A percentile compares a stretch with the other conserved stretches of the same genome.
Conservation (phyloP, 2,888 invertebrate species). For the Rhagonycha fulva region DNA sequence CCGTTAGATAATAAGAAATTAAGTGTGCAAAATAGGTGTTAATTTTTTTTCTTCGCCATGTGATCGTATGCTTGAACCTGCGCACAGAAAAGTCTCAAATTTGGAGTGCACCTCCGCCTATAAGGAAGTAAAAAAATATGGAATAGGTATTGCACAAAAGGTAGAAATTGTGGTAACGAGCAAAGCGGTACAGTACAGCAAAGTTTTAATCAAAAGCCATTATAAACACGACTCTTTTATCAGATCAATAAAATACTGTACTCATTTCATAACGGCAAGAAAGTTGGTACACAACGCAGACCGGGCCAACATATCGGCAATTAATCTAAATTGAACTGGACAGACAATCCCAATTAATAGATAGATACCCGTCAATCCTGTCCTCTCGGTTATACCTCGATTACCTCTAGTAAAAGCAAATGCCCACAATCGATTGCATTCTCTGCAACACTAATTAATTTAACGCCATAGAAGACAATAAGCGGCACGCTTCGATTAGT, state of each 20-base stretch:
- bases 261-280: conserved; percentile 26
- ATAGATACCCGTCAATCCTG: conserved; percentile 33
- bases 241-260: conserved; percentile 31
- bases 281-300: conserved; percentile 26
- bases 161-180: background rate
- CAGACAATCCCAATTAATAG: conserved; percentile 52
- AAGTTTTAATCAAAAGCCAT: conserved; percentile 35
- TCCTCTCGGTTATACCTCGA: conserved; percentile 18
- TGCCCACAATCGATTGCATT: conserved; percentile 31
- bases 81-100: background rate
- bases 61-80: no score
- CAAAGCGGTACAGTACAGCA: background rate
- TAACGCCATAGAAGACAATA: conserved; percentile 27
- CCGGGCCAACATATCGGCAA: conserved; percentile 47
- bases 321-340: conserved; percentile 53
- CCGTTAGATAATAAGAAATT: background rate
- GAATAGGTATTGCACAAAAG: background rate
- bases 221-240: conserved; percentile 37
- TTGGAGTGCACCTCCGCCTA: background rate
- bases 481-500: conserved; percentile 38
- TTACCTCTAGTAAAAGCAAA: conserved; percentile 12
- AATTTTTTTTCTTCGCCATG: no score
- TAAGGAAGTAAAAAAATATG: background rate
- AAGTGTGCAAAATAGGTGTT: background rate
- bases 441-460: conserved; percentile 37